Base-by-base conservation (phyloP, 2,113 vertebrate genomes). In the Forbesichthys agassizii region DNA sequence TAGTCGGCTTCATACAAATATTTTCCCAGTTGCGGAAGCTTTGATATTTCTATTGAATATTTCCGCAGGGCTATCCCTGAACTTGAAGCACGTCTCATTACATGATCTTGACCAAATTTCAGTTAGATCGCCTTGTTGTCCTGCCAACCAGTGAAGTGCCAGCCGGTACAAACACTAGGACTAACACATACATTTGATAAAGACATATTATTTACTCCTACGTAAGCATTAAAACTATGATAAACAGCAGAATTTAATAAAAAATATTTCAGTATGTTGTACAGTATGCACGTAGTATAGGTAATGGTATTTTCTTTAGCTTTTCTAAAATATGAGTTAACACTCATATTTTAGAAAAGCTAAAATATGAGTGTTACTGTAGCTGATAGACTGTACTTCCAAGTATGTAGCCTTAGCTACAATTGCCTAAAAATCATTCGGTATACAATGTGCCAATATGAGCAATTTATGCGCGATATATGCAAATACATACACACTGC, bases 401-500 rank as follows among this genome's bases (percentile, higher is more conserved):
- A 33, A 58, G 14, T 11, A 36, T 12, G 33, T 47, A 4, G 12
- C 5, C 54, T 11, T 11, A 11, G n/a, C 36, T 60, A 13, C 59
- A 11, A 69, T 20, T 33, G 47, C 3, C 11, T 5, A 11, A 47
- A 55, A 3, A 53, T 27, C 27, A 27, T 27, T 3, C 27, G 27
- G 27, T 16, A 49, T 57, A 33, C 69, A 11, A 62, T 42, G 62
- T 94, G 82, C 94, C 60, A 27, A 7, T 36, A 20, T 12, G 49
- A n/a, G 63, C n/a, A 49, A 3, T 16, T 9, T 33, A 55, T 27
- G 20, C 20, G 20, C 20, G 1, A 20, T 20, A 20, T 20, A 66
- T 13, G 54, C 27, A 27, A 42, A 92, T 0, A 95, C 96, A 0
- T 96, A 97, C 57, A 98, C 81, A 62, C 90, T 99, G 92, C 96